Percentiles rank a stretch among this genome's conserved stretches.
Conservation (phyloP, 1,140 invertebrate genomes). For the Sweltsa coloradensis region DNA sequence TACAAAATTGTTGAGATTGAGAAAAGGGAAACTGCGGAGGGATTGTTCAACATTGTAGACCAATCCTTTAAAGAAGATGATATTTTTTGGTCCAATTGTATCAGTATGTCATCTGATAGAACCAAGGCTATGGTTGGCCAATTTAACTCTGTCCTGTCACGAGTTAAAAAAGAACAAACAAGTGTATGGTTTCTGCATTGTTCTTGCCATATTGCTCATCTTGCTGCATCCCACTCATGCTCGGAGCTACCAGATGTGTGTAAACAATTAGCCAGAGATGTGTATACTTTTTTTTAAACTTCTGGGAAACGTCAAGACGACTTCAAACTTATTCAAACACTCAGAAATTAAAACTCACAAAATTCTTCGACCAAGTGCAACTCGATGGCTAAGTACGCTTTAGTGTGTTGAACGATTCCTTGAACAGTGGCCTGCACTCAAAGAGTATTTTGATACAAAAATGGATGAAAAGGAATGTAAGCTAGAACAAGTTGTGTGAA, state of each 20-base stretch:
- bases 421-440: conserved; percentile 1
- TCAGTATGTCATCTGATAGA: conserved; percentile 12
- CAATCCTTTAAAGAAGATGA: conserved; percentile 4
- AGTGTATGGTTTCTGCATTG: background rate
- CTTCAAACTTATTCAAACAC: no score
- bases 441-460: background rate
- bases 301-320: no score
- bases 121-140: conserved; percentile 7
- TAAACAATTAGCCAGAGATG: conserved; percentile 2
- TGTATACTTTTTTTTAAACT: background rate
- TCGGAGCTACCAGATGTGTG: background rate
- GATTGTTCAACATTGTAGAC: conserved; percentile 5
- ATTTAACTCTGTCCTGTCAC: background rate
- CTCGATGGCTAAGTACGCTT: background rate
- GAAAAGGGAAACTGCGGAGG: background rate
- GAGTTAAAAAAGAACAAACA: conserved; percentile 1
- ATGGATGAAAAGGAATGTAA: background rate
- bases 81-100: conserved; percentile 4
- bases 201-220: background rate
- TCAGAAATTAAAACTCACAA: no score
- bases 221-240: background rate
- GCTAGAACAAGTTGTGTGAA: background rate
- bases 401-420: background rate
- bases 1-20: conserved; percentile 1
- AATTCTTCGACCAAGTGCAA: background rate